A percentile compares a stretch with the other conserved stretches of the same genome.
Conservation (phyloP, 1,140 invertebrate genomes). For the Drosophila arawakana region DNA sequence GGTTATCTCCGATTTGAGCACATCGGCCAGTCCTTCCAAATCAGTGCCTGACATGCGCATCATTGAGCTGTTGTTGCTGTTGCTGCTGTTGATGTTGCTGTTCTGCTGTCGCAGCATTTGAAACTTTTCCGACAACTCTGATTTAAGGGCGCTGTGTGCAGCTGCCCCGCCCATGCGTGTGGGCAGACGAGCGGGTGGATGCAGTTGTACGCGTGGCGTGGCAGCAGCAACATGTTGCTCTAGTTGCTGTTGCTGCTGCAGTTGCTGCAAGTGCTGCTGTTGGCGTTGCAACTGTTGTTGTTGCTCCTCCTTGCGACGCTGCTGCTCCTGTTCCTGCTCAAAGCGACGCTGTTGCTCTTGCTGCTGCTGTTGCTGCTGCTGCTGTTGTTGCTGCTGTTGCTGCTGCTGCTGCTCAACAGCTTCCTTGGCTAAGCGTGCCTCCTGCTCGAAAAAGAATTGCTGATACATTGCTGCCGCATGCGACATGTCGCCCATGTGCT, state of each 20-base stretch:
- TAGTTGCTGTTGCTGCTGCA: conserved; percentile 83
- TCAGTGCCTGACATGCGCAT: conserved; percentile 90
- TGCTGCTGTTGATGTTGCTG: conserved; percentile 65
- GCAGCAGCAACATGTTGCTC: conserved; percentile 86
- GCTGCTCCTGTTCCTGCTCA: conserved; percentile 85
- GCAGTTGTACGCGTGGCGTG: conserved; percentile 83
- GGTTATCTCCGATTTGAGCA: conserved; percentile 95
- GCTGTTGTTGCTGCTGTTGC: conserved; percentile 86
- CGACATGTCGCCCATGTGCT: conserved; percentile 87
- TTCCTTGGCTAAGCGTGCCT: conserved; percentile 89
- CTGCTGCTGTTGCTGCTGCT: conserved; percentile 84
- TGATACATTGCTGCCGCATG: conserved; percentile 91
- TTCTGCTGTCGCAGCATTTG: conserved; percentile 88
- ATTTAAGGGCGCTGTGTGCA: conserved; percentile 86
- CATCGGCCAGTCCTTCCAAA: conserved; percentile 94
- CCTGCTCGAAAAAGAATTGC: conserved; percentile 91
- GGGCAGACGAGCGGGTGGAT: conserved; percentile 73
- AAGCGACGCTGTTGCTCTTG: conserved; percentile 87
- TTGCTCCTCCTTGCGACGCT: conserved; percentile 85
- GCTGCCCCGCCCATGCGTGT: conserved; percentile 80
- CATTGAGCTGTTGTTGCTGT: conserved; percentile 86
- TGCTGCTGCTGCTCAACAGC: conserved; percentile 86
- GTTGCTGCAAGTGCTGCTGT: conserved; percentile 84
- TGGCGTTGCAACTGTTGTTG: conserved; percentile 87
- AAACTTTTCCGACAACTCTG: conserved; percentile 87